Base-by-base conservation (phyloP, 1,140 invertebrate genomes). In the Sesamia nonagrioides region DNA sequence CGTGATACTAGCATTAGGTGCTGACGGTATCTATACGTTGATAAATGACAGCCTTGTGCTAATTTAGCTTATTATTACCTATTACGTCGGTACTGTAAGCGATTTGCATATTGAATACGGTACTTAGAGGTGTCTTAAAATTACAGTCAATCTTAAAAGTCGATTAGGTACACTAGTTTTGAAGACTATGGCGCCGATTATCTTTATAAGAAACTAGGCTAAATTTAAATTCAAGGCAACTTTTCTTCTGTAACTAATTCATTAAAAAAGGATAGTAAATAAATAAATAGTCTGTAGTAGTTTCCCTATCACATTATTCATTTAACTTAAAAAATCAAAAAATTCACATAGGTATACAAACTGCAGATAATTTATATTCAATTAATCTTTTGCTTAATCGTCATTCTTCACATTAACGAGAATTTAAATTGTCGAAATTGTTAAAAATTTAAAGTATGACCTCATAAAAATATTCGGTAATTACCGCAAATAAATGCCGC, bases 11-110 rank as follows among this genome's bases (percentile, higher is more conserved):
- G 37, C 37, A 66, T 66, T 66, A 66, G 37, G 56, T 35, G 56
- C 9, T 6, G 18, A n/a, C 60, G 9, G 37, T 66, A 40, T 66
- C 37, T 45, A 17, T 17, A 66, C 37, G 11, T 42, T 42, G 61
- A 66, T 66, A 66, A 42, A 11, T 66, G 37, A 42, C 61, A 66
- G 11, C 61, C 61, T 66, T 66, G 61, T 66, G 61, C 61, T 66
- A 66, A 66, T 66, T 66, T 66, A 8, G 8, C n/a, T 40, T 42
- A 66, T 66, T 66, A 66, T 66, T 63, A 42, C 2, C 17, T 66
- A 18, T 42, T 66, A 42, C 37, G 37, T 40, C 17, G 60, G 37
- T 6, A 60, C 27, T 60, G 56, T 1, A 17, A 18, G 8, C 37
- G n/a, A 66, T 66, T 66, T 66, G 61, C 37, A 66, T 66, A 21